phyloP scores from a whole-genome alignment of 2,888 invertebrate genomes.

The Cheilosia vernalis region DNA sequence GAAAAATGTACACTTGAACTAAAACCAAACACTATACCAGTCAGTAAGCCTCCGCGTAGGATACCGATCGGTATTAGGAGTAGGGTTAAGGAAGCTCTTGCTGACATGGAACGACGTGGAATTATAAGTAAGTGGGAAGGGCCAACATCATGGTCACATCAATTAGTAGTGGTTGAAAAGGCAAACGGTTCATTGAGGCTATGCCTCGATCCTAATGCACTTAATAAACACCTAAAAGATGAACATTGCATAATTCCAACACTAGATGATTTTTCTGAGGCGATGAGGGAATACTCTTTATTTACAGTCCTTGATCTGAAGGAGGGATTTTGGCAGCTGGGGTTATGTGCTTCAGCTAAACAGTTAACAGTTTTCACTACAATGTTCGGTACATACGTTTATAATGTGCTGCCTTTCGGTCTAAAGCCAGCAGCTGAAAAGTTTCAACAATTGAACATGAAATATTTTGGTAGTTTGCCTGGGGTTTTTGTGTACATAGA shows the following conservation, averaged over 20 bases:
- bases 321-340: no score
- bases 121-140: neutral
- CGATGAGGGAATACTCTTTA: constrained; percentile 10
- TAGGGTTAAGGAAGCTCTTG: neutral
- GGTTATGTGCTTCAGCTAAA: no score
- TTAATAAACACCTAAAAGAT: neutral
- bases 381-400: no score
- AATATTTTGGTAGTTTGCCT: constrained; percentile 15
- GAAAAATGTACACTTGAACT: neutral
- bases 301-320: no score
- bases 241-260: constrained; percentile 14
- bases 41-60: neutral
- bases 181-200: neutral
- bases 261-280: constrained; percentile 3
- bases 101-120: neutral
- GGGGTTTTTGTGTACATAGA: constrained; percentile 54
- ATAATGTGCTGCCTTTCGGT: no score
- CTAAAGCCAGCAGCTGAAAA: neutral
- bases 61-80: neutral
- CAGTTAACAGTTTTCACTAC: no score
- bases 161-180: no score
- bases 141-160: no score
- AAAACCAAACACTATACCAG: neutral
- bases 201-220: constrained; percentile 16
- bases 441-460: neutral